Evolutionary conservation across 2,113 vertebrate species (phyloP), one percentile per base, ranked within the genome.

Genomic region (Uria aalge): DNA sequence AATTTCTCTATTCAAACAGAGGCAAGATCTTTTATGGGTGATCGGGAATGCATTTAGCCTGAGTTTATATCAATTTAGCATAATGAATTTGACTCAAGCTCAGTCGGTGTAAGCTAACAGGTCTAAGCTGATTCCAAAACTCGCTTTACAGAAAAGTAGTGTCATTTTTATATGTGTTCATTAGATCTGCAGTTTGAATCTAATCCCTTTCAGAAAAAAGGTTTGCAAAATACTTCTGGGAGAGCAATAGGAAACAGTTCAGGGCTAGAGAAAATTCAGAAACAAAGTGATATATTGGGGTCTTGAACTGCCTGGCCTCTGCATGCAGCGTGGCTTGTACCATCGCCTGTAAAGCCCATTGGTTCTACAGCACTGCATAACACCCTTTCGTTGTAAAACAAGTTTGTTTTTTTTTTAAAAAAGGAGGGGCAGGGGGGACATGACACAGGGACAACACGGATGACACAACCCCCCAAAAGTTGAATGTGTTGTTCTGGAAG

Each of bases 401-500:
- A 10, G 14, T 38, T 45, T 11, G 2, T 22, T 23, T 48, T 48
- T 18, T 5, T 5, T 41, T 41, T 41, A 6, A 41, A 26, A 18
- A 3, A 11, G 16, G 43, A 22, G 21, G 5, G 1, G 1, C 1
- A 11, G 3, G 9, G 7, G 11, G 9, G 4, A 48, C 47, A 23
- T 22, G 11, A 48, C 21, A 48, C 11, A 48, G 21, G 47, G 47
- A 12, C 47, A 48, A 48, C 47, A 36, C 17, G 6, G 26, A 30
- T 2, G 14, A 27, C 45, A 30, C 2, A 41, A 38, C 1, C 1
- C 9, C 13, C 3, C 6, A 34, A 3, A 74, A 74, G 5, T 43
- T 34, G 29, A 48, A 69, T 8, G 1, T n/a, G 8, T 21, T 53
- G 17, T 66, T 80, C 50, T 84, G 52, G 36, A 71, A 89, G n/a